Base-by-base conservation (phyloP, 1,140 invertebrate genomes). In the Hirudo medicinalis region DNA sequence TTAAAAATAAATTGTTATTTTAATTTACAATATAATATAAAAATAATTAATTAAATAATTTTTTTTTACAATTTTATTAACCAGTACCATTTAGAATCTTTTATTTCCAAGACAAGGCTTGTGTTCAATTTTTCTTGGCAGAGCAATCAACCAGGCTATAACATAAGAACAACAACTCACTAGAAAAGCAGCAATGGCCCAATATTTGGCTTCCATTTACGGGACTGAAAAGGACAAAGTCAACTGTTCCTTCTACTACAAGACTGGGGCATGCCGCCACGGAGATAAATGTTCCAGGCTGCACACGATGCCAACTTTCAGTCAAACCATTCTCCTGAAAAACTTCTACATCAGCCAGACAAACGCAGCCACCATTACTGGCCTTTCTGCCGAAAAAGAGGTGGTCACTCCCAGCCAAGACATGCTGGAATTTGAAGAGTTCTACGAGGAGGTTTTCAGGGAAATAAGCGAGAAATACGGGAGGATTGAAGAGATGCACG, bases 191-290 rank as follows among this genome's bases (percentile, higher is more conserved):
- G 60, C 60, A 63, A 97, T 97, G 94, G 95, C 95, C 72, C 94
- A 98, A 79, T 97, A 98, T 88, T 86, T 98, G 76, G 94, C 95
- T 77, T 95, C 94, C 77, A 98, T 98, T 87, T 98, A 97, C 83
- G 95, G 95, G 76, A 98, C 95, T 60, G 95, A 98, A 86, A 98
- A 98, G 83, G 95, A 98, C 84, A 97, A 97, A 86, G 95, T 98
- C 70, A 99, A 98, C 82, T 99, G 96, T 83, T 98, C 94, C 5
- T 99, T 99, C 86, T 99, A 97, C 80, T 99, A 98, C 82, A 99
- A 99, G 87, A 98, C 98, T 75, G 95, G 96, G 80, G 96, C 96
- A 53, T 99, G 96, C 82, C 86, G 96, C 76, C 96, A 98, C 84
- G 96, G 96, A 20, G 95, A 98, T 82, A 87, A 94, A 72, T 99